phyloP scores from a whole-genome alignment of 2,113 vertebrate genomes.

The Castor canadensis region DNA sequence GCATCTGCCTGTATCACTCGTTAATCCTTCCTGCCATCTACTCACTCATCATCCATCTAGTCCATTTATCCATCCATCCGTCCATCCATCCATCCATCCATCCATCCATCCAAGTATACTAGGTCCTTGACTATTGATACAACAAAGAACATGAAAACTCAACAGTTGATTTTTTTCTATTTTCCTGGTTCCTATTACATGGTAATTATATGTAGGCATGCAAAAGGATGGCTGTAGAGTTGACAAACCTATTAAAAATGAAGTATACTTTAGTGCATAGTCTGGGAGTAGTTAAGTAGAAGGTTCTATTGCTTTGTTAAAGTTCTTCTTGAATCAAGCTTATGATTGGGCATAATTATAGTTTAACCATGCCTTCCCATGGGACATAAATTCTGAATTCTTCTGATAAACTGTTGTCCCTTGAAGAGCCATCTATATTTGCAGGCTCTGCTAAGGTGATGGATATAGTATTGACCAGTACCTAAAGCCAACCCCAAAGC shows the following conservation, averaged over 20 bases:
- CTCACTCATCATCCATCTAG: no score
- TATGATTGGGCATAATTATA: background rate
- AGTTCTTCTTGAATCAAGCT: slow-evolving; percentile 29
- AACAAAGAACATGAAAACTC: background rate
- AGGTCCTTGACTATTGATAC: background rate
- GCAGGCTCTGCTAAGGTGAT: background rate
- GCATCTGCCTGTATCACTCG: background rate
- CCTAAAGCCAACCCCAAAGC: background rate
- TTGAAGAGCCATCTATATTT: background rate
- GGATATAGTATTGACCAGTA: background rate
- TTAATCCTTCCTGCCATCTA: background rate
- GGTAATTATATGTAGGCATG: background rate
- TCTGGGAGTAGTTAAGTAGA: background rate
- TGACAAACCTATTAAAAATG: background rate
- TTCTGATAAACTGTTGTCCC: background rate
- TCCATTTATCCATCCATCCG: background rate
- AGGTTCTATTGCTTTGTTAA: background rate
- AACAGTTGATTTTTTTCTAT: background rate
- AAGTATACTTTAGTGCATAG: background rate
- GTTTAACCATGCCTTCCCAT: slow-evolving; percentile 16
- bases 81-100: background rate
- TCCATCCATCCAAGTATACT: background rate
- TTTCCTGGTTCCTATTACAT: slow-evolving; percentile 1
- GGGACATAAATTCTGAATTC: background rate
- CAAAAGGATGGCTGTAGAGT: background rate